These are phyloP conservation scores for Sminthurinus signatus DNA, from an alignment of 1,140 invertebrate species.

Conservation along the genomic window DNA sequence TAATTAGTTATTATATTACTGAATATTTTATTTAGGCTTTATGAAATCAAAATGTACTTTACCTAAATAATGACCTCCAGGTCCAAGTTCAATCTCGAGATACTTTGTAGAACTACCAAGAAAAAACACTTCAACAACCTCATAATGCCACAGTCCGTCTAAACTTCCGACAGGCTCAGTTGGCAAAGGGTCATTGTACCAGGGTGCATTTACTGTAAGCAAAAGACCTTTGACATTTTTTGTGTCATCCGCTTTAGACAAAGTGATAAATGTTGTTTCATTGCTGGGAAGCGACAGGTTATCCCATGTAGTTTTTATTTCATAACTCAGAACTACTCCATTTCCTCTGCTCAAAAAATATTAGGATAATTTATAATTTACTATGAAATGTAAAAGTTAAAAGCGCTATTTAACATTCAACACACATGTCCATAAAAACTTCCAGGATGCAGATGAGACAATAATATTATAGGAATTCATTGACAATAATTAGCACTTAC, in stretches of 20 bases:
- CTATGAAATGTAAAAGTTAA: too few relatives aligned
- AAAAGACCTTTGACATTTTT: neutral
- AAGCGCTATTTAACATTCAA: too few relatives aligned
- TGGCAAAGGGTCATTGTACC: conserved; percentile 30
- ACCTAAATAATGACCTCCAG: conserved; percentile 44
- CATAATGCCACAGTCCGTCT: conserved; percentile 33
- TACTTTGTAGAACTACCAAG: conserved; percentile 45
- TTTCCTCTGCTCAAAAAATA: too few relatives aligned
- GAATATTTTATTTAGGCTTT: too few relatives aligned
- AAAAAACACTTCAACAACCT: conserved; percentile 43
- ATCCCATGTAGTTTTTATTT: conserved; percentile 2
- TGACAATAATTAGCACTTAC: too few relatives aligned
- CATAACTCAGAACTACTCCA: too few relatives aligned
- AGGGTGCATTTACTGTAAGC: conserved; percentile 28
- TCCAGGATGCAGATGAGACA: too few relatives aligned
- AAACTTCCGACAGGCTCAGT: conserved; percentile 14
- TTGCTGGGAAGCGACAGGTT: neutral
- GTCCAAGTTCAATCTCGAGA: conserved; percentile 51
- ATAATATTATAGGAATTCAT: too few relatives aligned
- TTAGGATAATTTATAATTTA: too few relatives aligned
- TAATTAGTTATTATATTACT: too few relatives aligned
- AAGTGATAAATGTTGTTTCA: neutral
- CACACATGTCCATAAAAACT: too few relatives aligned
- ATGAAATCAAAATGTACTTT: too few relatives aligned
- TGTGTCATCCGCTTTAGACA: neutral